Evolutionary conservation across 2,113 vertebrate species (phyloP), one percentile per base, ranked within the genome.

Genomic region (Garra rufa): DNA sequence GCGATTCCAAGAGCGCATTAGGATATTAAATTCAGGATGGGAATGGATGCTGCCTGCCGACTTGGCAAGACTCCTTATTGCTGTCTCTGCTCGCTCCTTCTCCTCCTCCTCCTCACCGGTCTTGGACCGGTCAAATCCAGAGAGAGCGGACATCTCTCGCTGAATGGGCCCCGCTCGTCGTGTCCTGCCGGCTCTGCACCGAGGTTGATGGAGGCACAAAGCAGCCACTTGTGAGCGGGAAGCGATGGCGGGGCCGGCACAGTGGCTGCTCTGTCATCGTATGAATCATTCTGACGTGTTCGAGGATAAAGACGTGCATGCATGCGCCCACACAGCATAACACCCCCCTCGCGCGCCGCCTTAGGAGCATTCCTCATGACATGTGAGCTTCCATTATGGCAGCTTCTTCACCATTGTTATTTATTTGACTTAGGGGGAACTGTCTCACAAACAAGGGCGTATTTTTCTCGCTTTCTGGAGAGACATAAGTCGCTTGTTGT

Each of bases 191-290:
- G 76, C 79, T 76, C 74, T 69, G 71, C 69, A 81, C 28, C 44
- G 69, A 55, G 73, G n/a, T 38, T 73, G 71, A 83, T 41, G 15
- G 38, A 67, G 74, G 77, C 81, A 94, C 92, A 94, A 92, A 91
- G 92, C 69, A 73, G 59, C 74, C 88, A 89, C 90, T 93, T 94
- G 92, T 94, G 89, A 86, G 57, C 81, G 73, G 13, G 81, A 70
- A 87, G 75, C 73, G 75, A 82, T 81, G 63, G 76, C 83, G 48
- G 26, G 74, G 70, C 89, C 30, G 71, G 83, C 87, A 94, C 91
- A 94, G 90, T 82, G 87, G 76, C 81, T 65, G 75, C 90, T 90
- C 85, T 91, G 91, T 93, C 87, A 88, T 79, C 30, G 80, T 30
- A 46, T 78, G 81, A 84, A 73, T 81, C 77, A 85, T 79, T 77